A percentile compares a stretch with the other conserved stretches of the same genome.
Conservation (phyloP, 2,888 invertebrate genomes). For the Perizoma flavofasciatum region DNA sequence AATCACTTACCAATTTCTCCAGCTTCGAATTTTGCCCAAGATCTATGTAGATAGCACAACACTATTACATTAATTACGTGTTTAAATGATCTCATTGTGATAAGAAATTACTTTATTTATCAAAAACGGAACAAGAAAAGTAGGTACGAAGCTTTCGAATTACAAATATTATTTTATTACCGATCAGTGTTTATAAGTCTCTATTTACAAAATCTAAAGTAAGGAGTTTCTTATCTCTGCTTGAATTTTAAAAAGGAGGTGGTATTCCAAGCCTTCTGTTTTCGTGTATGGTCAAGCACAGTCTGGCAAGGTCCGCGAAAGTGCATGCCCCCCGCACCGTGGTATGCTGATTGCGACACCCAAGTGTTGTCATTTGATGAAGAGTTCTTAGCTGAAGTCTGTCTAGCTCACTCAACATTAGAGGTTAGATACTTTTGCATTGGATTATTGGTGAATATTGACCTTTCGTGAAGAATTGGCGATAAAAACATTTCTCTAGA, state of each 20-base stretch:
- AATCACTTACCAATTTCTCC: conserved; percentile 61
- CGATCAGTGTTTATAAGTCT: conserved; percentile 10
- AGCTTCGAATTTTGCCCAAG: conserved; percentile 52
- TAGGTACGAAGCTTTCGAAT: conserved; percentile 1
- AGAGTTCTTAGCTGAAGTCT: conserved; percentile 38
- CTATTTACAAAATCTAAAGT: conserved; percentile 1
- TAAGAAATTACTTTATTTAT: conserved; percentile 2
- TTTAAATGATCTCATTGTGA: conserved; percentile 50
- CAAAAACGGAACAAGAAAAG: background rate
- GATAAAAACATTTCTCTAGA: conserved; percentile 2
- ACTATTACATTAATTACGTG: conserved; percentile 51
- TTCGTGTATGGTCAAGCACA: conserved; percentile 44
- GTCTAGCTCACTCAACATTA: conserved; percentile 25
- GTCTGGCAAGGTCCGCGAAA: conserved; percentile 56
- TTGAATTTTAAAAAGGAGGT: conserved; percentile 19
- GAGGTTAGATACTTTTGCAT: conserved; percentile 34
- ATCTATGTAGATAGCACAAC: conserved; percentile 54
- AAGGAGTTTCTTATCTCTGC: conserved; percentile 6
- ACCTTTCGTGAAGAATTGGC: conserved; percentile 11
- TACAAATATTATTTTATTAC: conserved; percentile 7
- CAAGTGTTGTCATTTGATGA: conserved; percentile 41
- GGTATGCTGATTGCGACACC: conserved; percentile 52
- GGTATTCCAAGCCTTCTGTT: conserved; percentile 29
- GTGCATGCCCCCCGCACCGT: conserved; percentile 58
- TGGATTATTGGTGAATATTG: conserved; percentile 26